Evolutionary conservation across 2,888 invertebrate species (phyloP).

Genomic region (Clostera curtula): DNA sequence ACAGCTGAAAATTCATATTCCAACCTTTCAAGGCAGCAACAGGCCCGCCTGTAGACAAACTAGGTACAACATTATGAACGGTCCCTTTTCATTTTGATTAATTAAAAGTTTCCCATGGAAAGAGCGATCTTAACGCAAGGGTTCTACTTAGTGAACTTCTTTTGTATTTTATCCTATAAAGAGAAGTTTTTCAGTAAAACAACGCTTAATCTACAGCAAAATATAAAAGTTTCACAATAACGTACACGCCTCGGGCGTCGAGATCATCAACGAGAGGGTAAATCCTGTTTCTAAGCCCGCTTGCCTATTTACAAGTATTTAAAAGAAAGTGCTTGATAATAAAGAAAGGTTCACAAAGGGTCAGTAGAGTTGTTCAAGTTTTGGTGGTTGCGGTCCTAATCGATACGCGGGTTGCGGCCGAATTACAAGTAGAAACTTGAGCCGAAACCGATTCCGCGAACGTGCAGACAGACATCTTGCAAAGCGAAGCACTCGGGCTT

Average conservation of each 20-base stretch:
- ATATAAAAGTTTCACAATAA: constrained; percentile 72
- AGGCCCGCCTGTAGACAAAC: constrained; percentile 13
- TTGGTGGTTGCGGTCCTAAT: neutral
- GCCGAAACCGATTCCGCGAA: constrained; percentile 12
- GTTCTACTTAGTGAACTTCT: constrained; percentile 61
- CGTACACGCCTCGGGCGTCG: constrained; percentile 62
- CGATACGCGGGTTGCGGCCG: no score
- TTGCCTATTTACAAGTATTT: constrained; percentile 39
- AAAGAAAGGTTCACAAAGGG: constrained; percentile 28
- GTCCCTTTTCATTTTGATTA: constrained; percentile 60
- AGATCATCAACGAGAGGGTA: constrained; percentile 55
- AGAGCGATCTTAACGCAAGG: constrained; percentile 62
- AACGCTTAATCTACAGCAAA: constrained; percentile 65
- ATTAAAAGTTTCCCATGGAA: constrained; percentile 66
- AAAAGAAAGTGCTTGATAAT: constrained; percentile 29
- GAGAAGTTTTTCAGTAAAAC: constrained; percentile 69
- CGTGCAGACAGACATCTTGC: constrained; percentile 27
- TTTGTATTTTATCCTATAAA: constrained; percentile 67
- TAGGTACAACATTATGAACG: constrained; percentile 22
- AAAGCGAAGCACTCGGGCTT: constrained; percentile 52
- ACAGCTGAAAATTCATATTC: neutral
- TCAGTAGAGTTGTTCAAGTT: constrained; percentile 8
- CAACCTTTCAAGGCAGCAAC: constrained; percentile 4
- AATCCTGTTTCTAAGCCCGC: constrained; percentile 49
- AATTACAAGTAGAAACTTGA: no score